Evolutionary conservation across 2,113 vertebrate genomes (phyloP), one percentile per base, ranked within the genome.

Genomic region (Platycercus adscitus): DNA sequence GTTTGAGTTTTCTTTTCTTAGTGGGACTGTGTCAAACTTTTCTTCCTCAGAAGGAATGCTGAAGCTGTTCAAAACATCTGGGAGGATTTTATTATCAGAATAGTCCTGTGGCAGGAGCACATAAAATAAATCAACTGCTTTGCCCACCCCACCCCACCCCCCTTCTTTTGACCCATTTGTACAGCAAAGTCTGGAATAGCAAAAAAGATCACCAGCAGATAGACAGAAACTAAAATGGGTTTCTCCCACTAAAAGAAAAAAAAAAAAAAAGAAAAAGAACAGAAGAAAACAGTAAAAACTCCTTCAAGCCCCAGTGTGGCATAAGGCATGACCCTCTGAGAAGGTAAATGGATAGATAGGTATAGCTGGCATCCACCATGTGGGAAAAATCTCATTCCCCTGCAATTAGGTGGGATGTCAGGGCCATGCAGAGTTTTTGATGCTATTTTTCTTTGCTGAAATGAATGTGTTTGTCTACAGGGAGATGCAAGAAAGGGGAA

Each of bases 371-470:
- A 86, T 56, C 41, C 61, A 81, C 31, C 64, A 43, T 46, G 35
- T 53, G 20, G 80, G 44, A 43, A 89, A 69, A 82, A 60, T 71
- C 56, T 55, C 65, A 58, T 86, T 93, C 63, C 56, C 52, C 65
- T 83, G 56, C 43, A 92, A 82, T 68, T 94, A 89, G 41, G 61
- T 53, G 21, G 78, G 61, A 72, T 91, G 25, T 94, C 81, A 44
- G 66, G 77, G 13, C 25, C 70, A 68, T 25, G 29, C 66, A 94
- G 70, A 85, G 6, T 23, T 95, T 95, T 96, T 83, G 35, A 91
- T 93, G 64, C n/a, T 96, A 70, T 93, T 96, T 95, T 89, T 55
- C 53, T 95, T 88, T 85, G 56, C 50, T 84, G 56, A 95, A 81
- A 76, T 70, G 68, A 89, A 70, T 81, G 14, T 60, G 43, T 95